Evolutionary conservation across 2,113 vertebrate genomes (phyloP), one percentile per base, ranked within the genome.

Genomic region (Reinhardtius hippoglossoides): DNA sequence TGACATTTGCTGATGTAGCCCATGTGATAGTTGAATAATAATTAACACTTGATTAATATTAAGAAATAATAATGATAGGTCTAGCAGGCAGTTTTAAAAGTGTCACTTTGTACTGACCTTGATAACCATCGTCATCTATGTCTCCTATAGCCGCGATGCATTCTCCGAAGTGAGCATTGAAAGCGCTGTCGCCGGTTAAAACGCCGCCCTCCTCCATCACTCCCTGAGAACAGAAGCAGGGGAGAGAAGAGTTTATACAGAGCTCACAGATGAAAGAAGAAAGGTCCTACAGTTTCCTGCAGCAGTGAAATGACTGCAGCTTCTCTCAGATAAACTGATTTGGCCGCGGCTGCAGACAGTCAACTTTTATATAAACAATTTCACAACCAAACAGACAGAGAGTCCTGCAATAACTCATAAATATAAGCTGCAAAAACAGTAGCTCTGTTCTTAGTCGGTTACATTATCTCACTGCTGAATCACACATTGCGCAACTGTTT

Each of bases 91-190:
- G 8, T 23, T 55, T 23, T 18, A 31, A 1, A 46, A 57, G 23
- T 65, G 56, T 26, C 3, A 57, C 23, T 42, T 66, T 64, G 48
- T 1, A 91, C 96, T 74, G 9, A 98, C 98, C 98, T 95, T 95
- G 94, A 81, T 96, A 99, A 20, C 98, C 97, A 2, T 99, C 98
- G 0, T 98, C 97, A 27, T 99, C 98, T 0, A 99, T 94, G 88
- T 99, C 98, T 0, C 96, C 97, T 0, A 99, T 95, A 6, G 92
- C 74, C 0, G 96, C 85, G 2, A 99, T 96, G 91, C 94, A 96
- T 91, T 99, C 97, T 78, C 98, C 98, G 42, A 99, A 99, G 91
- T 97, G 97, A 0, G 97, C 97, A 0, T 99, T 98, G 89, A 98
- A 99, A 76, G 95, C 91, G 0, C 88, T 78, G 8, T 98, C 95